These are phyloP conservation scores for Pterocles burchelli DNA, from an alignment of 2,113 vertebrate species.

Conservation along the genomic window DNA sequence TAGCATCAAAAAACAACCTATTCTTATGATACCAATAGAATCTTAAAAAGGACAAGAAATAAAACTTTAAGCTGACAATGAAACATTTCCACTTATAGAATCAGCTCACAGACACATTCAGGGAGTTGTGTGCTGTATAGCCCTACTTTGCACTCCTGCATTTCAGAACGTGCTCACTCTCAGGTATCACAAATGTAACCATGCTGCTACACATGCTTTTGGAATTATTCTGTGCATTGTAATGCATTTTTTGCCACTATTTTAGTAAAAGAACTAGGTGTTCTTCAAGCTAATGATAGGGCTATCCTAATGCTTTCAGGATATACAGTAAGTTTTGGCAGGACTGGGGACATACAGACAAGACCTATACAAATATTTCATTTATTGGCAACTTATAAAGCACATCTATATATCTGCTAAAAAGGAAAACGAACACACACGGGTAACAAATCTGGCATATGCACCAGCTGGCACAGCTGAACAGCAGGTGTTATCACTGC, in stretches of 20 bases:
- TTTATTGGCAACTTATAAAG: neutral
- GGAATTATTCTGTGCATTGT: neutral
- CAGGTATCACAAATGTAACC: neutral
- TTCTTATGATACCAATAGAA: constrained; percentile 1
- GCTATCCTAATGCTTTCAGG: neutral
- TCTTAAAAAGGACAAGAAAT: constrained; percentile 52
- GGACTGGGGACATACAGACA: neutral
- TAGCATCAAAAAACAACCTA: neutral
- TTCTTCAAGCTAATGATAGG: neutral
- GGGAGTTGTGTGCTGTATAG: neutral
- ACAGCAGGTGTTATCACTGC: neutral
- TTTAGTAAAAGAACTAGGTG: neutral
- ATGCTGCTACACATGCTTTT: neutral
- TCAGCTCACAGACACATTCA: neutral
- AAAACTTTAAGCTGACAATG: constrained; percentile 19
- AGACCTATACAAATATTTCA: neutral
- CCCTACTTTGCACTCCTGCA: neutral
- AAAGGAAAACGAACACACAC: neutral
- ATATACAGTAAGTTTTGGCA: neutral
- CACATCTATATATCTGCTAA: neutral
- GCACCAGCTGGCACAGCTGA: neutral
- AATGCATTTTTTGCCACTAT: neutral
- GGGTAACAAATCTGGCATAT: neutral
- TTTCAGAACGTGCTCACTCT: neutral
- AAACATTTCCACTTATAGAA: neutral